Conservation (phyloP, 2,888 invertebrate species). For the Abrostola triplasia region DNA sequence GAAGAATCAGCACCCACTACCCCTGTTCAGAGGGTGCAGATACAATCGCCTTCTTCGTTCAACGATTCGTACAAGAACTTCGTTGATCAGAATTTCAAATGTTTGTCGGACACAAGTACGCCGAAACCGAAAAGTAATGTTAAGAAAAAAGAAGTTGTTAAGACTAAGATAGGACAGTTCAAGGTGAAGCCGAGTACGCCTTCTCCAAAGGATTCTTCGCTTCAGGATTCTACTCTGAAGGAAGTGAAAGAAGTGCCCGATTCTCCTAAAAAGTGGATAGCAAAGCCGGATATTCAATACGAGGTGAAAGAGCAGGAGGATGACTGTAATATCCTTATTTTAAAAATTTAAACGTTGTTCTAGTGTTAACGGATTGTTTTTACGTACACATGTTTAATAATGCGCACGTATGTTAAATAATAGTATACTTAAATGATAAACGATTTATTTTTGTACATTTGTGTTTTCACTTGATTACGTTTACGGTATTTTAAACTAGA, state of each 20-base stretch:
- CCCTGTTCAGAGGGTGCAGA: constrained; percentile 11
- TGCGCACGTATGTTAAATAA: too few species aligned
- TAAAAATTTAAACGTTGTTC: constrained; percentile 65
- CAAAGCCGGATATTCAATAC: constrained; percentile 64
- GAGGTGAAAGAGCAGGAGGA: constrained; percentile 78
- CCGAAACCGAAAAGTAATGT: constrained; percentile 6
- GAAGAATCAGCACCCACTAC: constrained; percentile 10
- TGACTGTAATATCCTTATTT: constrained; percentile 80
- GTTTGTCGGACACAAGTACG: constrained; percentile 7
- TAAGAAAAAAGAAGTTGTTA: constrained; percentile 62
- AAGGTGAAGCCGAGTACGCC: constrained; percentile 51
- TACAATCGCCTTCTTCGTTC: constrained; percentile 66
- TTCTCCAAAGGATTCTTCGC: constrained; percentile 22
- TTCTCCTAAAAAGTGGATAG: constrained; percentile 16
- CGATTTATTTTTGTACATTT: constrained; percentile 1
- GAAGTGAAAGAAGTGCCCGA: constrained; percentile 16
- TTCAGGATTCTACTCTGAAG: constrained; percentile 20
- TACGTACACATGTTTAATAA: neutral
- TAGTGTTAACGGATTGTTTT: neutral
- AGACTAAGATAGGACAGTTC: constrained; percentile 75
- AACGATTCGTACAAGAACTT: constrained; percentile 77
- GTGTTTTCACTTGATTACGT: neutral
- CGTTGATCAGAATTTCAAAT: constrained; percentile 62
- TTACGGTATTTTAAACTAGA: neutral
- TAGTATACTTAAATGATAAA: constrained; percentile 1